phyloP scores from a whole-genome alignment of 2,888 invertebrate species.

The Merodon equestris region DNA sequence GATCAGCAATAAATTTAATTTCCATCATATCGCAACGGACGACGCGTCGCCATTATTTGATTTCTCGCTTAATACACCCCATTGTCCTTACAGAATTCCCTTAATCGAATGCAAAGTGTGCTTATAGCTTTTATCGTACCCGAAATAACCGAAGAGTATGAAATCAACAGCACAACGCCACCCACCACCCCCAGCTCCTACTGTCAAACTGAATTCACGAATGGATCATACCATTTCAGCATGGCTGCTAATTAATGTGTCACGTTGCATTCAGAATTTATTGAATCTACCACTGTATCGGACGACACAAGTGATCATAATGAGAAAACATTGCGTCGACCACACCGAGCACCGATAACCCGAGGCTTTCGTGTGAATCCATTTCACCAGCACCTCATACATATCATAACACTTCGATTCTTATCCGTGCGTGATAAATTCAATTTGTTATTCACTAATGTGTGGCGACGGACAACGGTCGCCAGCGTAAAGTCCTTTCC shows the following conservation, averaged over 20 bases:
- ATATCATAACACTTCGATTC: conserved; percentile 28
- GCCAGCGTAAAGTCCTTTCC: neutral
- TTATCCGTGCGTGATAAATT: conserved; percentile 48
- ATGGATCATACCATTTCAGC: conserved; percentile 44
- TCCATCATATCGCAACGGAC: neutral
- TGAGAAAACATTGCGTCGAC: conserved; percentile 41
- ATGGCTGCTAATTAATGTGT: conserved; percentile 57
- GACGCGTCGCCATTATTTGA: neutral
- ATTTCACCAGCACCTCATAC: conserved; percentile 4
- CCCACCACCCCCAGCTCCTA: neutral
- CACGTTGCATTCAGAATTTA: conserved; percentile 53
- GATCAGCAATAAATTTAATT: neutral
- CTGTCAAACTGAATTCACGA: conserved; percentile 45
- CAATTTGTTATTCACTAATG: conserved; percentile 57
- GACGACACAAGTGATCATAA: conserved; percentile 24
- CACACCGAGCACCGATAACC: conserved; percentile 47
- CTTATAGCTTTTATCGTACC: neutral
- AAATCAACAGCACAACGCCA: neutral
- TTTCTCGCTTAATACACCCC: neutral
- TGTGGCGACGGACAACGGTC: conserved; percentile 20
- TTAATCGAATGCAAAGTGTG: conserved; percentile 25
- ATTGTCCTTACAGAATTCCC: conserved; percentile 13
- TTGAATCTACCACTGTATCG: conserved; percentile 14
- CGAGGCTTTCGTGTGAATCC: conserved; percentile 11
- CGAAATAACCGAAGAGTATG: neutral